phyloP scores from a whole-genome alignment of 2,113 vertebrate genomes.

The Channa argus region DNA sequence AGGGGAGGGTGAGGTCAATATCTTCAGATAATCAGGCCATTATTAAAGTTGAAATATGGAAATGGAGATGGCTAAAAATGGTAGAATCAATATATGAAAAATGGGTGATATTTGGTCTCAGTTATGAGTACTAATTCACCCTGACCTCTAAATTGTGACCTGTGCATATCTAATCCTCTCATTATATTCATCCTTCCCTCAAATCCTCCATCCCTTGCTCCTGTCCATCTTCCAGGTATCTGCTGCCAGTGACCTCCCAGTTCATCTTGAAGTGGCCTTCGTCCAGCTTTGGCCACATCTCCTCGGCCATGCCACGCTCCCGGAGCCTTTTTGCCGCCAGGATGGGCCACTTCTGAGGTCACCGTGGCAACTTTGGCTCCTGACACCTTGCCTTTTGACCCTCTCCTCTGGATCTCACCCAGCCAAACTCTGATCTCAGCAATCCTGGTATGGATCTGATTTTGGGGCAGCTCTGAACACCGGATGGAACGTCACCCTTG shows the following conservation, averaged over 20 bases:
- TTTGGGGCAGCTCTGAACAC: slow-evolving; percentile 49
- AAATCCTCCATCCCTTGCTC: slow-evolving; percentile 74
- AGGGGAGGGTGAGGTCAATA: slow-evolving; percentile 18
- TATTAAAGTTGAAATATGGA: slow-evolving; percentile 49
- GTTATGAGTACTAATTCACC: slow-evolving; percentile 60
- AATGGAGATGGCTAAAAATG: slow-evolving; percentile 48
- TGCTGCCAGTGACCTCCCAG: slow-evolving; percentile 94
- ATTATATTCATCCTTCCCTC: slow-evolving; percentile 74
- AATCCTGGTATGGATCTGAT: slow-evolving; percentile 42
- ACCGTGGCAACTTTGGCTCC: slow-evolving; percentile 61
- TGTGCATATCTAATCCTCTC: slow-evolving; percentile 81
- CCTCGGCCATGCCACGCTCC: slow-evolving; percentile 87
- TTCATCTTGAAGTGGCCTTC: slow-evolving; percentile 93
- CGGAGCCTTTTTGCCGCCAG: slow-evolving; percentile 89
- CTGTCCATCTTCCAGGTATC: slow-evolving; percentile 89
- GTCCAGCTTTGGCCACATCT: slow-evolving; percentile 87
- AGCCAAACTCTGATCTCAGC: slow-evolving; percentile 64
- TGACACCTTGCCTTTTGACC: slow-evolving; percentile 63
- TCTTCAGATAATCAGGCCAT: slow-evolving; percentile 21
- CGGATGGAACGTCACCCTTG: slow-evolving; percentile 37
- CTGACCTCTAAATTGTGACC: slow-evolving; percentile 77
- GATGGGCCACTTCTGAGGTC: slow-evolving; percentile 90
- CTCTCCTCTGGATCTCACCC: slow-evolving; percentile 34
- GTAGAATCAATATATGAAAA: slow-evolving; percentile 55
- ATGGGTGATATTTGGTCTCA: slow-evolving; percentile 42